These are phyloP conservation scores for Aphodius granarius DNA, from an alignment of 2,888 invertebrate species.

Conservation along the genomic window DNA sequence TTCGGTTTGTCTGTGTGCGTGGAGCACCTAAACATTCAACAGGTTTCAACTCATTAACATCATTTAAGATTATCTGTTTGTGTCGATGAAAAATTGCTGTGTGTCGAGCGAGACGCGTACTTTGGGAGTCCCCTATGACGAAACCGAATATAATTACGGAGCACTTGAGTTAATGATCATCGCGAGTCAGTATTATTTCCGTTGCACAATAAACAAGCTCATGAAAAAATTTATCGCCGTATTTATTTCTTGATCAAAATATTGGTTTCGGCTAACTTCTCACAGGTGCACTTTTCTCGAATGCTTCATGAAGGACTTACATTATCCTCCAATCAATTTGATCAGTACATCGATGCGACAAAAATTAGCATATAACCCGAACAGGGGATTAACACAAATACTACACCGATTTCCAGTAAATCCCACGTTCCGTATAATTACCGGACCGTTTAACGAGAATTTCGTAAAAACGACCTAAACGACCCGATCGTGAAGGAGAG, in stretches of 20 bases:
- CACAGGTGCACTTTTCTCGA: not conserved
- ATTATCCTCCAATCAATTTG: not conserved
- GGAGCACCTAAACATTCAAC: constrained; percentile 17
- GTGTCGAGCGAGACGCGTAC: constrained; percentile 4
- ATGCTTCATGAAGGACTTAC: not conserved
- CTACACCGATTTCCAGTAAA: not conserved
- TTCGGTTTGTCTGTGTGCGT: not conserved
- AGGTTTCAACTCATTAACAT: constrained; percentile 29
- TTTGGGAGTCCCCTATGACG: not conserved
- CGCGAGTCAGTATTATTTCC: not conserved
- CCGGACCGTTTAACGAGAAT: not conserved
- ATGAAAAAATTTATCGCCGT: not conserved
- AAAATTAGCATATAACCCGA: not conserved
- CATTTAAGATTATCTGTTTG: constrained; percentile 27
- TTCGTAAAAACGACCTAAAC: not conserved
- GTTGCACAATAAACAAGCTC: not conserved
- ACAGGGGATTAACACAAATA: not conserved
- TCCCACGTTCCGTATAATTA: not conserved
- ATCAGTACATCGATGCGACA: not conserved
- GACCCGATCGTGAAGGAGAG: not conserved
- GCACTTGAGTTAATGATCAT: not conserved
- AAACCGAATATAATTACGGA: not conserved
- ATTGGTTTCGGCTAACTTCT: not conserved
- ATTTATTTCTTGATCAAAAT: not conserved
- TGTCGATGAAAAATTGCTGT: constrained; percentile 27